Conservation (phyloP, 2,888 invertebrate genomes). For the Acholoe squamosa region DNA sequence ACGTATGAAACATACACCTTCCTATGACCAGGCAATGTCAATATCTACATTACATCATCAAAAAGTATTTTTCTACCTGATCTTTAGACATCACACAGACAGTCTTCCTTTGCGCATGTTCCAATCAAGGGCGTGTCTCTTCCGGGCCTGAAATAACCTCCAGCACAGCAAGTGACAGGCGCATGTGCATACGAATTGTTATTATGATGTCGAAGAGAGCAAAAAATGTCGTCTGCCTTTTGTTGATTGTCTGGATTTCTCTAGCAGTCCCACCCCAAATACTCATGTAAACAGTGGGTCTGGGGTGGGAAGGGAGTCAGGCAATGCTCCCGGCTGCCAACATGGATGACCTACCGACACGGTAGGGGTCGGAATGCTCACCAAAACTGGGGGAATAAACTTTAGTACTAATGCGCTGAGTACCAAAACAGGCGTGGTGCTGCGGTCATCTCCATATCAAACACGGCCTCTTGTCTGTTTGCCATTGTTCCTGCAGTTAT, state of each 20-base stretch:
- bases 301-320: too few species aligned
- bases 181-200: background rate
- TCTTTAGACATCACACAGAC: background rate
- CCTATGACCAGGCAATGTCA: background rate
- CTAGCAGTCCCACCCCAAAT: background rate
- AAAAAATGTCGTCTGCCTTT: background rate
- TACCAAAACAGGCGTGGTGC: too few species aligned
- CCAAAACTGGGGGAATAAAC: too few species aligned
- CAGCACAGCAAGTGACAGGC: background rate
- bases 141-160: background rate
- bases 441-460: too few species aligned
- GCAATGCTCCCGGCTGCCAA: too few species aligned
- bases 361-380: too few species aligned
- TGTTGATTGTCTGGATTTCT: background rate
- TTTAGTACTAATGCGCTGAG: too few species aligned
- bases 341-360: too few species aligned
- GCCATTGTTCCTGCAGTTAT: too few species aligned
- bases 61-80: background rate
- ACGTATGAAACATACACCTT: background rate
- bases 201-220: background rate
- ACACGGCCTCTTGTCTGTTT: too few species aligned
- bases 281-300: too few species aligned
- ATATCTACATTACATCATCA: background rate
- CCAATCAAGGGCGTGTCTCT: background rate
- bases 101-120: background rate